phyloP scores from a whole-genome alignment of 2,113 vertebrate species.

The Ploceus nigricollis region DNA sequence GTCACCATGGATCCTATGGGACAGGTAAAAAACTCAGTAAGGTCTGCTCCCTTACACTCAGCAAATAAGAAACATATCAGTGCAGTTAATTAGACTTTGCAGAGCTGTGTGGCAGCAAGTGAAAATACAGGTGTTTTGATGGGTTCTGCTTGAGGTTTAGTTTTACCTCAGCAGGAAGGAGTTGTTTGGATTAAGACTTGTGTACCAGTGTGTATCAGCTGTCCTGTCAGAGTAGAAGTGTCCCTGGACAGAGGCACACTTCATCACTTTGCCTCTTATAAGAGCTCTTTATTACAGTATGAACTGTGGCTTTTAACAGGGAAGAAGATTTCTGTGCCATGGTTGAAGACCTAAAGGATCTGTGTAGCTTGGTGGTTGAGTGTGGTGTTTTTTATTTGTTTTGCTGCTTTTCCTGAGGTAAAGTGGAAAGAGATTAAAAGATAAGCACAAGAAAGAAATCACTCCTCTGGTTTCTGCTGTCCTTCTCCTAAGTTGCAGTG shows the following conservation, averaged over 20 bases:
- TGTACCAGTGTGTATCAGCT: neutral
- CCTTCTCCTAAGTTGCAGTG: neutral
- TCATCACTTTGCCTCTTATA: neutral
- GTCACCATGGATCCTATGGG: rapidly evolving
- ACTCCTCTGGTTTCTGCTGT: neutral
- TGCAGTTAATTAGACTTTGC: neutral
- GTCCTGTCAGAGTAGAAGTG: neutral
- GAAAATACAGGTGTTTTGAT: neutral
- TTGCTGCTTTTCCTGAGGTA: neutral
- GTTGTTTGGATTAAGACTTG: neutral
- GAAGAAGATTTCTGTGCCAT: neutral
- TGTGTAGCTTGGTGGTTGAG: neutral
- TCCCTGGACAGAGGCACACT: neutral
- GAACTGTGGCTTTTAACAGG: neutral
- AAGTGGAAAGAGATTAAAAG: neutral
- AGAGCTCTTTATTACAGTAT: neutral
- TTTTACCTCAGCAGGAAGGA: neutral
- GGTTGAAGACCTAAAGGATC: neutral
- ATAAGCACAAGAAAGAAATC: neutral
- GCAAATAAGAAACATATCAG: neutral
- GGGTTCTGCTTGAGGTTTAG: neutral
- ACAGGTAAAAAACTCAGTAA: neutral
- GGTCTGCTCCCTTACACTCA: neutral
- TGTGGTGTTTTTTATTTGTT: neutral
- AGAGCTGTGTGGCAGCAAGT: neutral